Evolutionary conservation across 2,113 vertebrate species (phyloP).

Genomic region (Pogonocichla stellata): DNA sequence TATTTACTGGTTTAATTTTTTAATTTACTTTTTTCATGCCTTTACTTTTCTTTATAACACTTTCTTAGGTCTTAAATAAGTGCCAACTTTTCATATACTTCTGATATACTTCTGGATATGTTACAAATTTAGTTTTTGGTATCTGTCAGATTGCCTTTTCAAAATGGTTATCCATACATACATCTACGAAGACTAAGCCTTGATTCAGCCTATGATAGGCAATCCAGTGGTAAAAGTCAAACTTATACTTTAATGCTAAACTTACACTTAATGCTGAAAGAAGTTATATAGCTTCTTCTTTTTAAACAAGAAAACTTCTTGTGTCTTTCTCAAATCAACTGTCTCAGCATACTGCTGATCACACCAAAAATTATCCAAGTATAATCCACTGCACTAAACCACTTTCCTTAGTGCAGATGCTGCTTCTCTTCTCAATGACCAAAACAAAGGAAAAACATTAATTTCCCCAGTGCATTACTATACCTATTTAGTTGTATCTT

Average conservation of each 20-base stretch:
- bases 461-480: background rate
- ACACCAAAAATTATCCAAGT: background rate
- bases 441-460: background rate
- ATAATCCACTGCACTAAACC: constrained; percentile 35
- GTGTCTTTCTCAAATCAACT: background rate
- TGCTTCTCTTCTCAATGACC: background rate
- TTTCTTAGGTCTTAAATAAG: background rate
- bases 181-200: background rate
- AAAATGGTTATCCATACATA: background rate
- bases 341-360: background rate
- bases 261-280: background rate
- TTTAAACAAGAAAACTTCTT: background rate
- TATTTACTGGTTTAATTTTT: background rate
- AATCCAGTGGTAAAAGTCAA: background rate
- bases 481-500: background rate
- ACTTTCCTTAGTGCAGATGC: background rate
- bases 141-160: background rate
- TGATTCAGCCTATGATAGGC: background rate
- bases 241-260: background rate
- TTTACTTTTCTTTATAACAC: background rate
- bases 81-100: background rate
- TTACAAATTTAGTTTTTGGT: background rate
- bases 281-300: background rate
- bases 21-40: background rate
- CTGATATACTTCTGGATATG: background rate